Conservation (phyloP, 2,113 vertebrate genomes). For the Petrocephalus zakoni region DNA sequence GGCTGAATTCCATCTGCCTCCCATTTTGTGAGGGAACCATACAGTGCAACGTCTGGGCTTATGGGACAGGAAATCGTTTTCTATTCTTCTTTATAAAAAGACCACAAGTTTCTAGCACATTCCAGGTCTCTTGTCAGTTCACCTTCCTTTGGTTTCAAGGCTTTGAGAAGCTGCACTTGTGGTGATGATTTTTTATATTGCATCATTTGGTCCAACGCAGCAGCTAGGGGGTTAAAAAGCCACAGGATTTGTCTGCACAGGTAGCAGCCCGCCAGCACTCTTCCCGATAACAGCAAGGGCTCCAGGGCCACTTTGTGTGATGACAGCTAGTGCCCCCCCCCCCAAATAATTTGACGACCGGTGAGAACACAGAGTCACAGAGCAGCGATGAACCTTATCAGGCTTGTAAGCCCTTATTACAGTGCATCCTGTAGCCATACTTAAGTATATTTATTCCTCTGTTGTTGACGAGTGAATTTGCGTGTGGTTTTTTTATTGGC, state of each 20-base stretch:
- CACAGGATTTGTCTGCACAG: conserved; percentile 58
- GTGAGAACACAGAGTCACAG: background rate
- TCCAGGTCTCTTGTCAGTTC: background rate
- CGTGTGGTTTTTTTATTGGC: background rate
- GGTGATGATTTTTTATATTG: conserved; percentile 23
- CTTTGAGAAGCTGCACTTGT: background rate
- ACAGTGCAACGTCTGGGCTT: background rate
- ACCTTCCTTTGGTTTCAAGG: background rate
- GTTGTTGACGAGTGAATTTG: background rate
- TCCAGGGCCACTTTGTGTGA: background rate
- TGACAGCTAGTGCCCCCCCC: background rate
- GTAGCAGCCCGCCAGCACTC: conserved; percentile 50
- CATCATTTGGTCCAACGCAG: conserved; percentile 42
- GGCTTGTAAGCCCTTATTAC: background rate
- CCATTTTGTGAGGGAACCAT: background rate
- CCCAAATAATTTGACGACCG: background rate
- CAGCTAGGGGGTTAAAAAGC: conserved; percentile 41
- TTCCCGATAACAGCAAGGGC: background rate
- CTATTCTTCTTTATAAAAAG: background rate
- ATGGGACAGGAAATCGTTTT: background rate
- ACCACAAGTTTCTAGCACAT: background rate
- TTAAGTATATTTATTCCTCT: background rate
- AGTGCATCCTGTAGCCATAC: background rate
- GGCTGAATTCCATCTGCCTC: background rate
- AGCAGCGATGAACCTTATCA: background rate